Evolutionary conservation across 2,888 invertebrate species (phyloP).

Genomic region (Acanthoscelides obtectus): DNA sequence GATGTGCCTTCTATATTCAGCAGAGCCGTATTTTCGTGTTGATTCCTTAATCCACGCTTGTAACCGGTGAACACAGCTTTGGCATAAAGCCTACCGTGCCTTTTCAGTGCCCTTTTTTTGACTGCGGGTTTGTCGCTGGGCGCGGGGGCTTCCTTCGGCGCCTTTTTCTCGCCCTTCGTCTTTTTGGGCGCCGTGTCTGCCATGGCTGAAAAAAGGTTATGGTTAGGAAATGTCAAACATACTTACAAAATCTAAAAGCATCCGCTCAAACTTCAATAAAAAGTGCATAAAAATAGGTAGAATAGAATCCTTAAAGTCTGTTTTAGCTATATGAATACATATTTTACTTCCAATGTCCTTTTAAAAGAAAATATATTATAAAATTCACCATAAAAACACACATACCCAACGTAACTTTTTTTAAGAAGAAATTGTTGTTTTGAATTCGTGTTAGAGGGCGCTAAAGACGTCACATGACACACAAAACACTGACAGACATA

Average conservation of each 20-base stretch:
- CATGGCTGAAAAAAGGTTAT: slow-evolving; percentile 49
- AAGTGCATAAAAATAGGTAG: background rate
- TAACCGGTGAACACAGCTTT: slow-evolving; percentile 95
- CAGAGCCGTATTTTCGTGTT: slow-evolving; percentile 95
- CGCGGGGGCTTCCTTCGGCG: slow-evolving; percentile 40
- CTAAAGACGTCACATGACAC: too few species aligned
- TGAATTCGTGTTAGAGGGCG: too few species aligned
- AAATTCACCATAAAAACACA: background rate
- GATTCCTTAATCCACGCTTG: slow-evolving; percentile 94
- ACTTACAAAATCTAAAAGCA: background rate
- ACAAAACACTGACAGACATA: too few species aligned
- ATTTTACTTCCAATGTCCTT: background rate
- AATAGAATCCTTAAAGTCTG: background rate
- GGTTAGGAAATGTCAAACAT: background rate
- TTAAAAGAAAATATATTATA: background rate
- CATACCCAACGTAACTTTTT: background rate
- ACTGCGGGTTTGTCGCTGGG: slow-evolving; percentile 49
- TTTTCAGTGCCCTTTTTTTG: slow-evolving; percentile 48
- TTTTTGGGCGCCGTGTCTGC: slow-evolving; percentile 60
- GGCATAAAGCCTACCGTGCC: slow-evolving; percentile 87
- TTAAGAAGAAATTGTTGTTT: background rate
- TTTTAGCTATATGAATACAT: background rate
- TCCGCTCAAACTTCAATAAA: background rate
- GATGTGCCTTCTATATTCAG: slow-evolving; percentile 91
- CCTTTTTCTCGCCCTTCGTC: slow-evolving; percentile 58